Percentiles rank a stretch among this genome's conserved stretches.
Conservation (phyloP, 2,113 vertebrate species). For the Paramormyrops kingsleyae region DNA sequence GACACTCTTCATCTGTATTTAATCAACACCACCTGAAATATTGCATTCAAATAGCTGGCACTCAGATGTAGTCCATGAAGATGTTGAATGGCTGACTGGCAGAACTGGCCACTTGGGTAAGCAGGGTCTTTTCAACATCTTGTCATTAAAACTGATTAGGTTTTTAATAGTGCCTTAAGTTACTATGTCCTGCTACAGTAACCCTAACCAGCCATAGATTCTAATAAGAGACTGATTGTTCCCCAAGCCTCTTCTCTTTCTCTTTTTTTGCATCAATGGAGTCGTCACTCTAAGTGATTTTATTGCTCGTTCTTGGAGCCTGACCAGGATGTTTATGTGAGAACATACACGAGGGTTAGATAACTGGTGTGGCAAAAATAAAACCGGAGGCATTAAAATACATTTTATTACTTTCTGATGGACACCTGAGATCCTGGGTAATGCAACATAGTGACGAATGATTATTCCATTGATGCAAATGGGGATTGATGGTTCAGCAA, state of each 20-base stretch:
- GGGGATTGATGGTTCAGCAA: background rate
- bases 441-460: background rate
- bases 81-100: background rate
- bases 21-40: background rate
- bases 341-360: background rate
- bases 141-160: conserved; percentile 9
- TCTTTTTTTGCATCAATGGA: conserved; percentile 2
- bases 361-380: background rate
- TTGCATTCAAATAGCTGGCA: background rate
- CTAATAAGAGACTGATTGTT: conserved; percentile 5
- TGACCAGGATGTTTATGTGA: background rate
- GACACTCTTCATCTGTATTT: background rate
- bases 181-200: background rate
- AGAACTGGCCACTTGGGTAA: background rate
- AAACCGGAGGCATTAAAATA: background rate
- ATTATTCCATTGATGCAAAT: background rate
- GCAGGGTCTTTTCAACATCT: conserved; percentile 14
- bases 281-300: background rate
- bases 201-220: conserved; percentile 1
- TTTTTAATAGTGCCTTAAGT: conserved; percentile 3
- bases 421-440: background rate
- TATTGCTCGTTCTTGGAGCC: background rate
- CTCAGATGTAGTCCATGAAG: background rate
- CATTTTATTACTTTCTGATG: background rate
- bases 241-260: background rate